These are phyloP conservation scores for Furcifer pardalis DNA, from an alignment of 2,797 vertebrate genomes.

Conservation along the genomic window DNA sequence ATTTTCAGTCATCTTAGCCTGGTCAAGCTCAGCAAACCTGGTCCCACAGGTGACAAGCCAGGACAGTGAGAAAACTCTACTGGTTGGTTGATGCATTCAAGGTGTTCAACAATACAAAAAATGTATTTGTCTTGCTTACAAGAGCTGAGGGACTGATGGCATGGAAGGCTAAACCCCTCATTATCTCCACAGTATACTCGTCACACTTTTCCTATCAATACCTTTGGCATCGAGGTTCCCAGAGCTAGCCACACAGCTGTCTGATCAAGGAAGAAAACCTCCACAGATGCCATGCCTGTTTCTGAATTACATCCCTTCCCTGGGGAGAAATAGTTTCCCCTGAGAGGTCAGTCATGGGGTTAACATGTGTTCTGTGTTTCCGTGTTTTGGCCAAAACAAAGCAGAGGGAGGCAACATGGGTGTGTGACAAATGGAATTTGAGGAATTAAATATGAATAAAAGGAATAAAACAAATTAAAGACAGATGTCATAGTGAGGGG, in stretches of 20 bases:
- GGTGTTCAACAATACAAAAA: slow-evolving; percentile 45
- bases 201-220: slow-evolving; percentile 24
- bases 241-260: slow-evolving; percentile 14
- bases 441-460: slow-evolving; percentile 69
- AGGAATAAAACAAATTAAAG: slow-evolving; percentile 65
- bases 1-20: slow-evolving; percentile 76
- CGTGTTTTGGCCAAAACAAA: slow-evolving; percentile 58
- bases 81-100: slow-evolving; percentile 44
- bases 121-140: slow-evolving; percentile 61
- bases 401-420: slow-evolving; percentile 40
- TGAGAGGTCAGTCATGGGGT: slow-evolving; percentile 68
- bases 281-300: background rate
- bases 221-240: slow-evolving; percentile 40
- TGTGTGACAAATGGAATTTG: slow-evolving; percentile 60
- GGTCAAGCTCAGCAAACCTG: slow-evolving; percentile 62
- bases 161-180: slow-evolving; percentile 59
- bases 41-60: slow-evolving; percentile 69
- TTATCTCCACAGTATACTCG: slow-evolving; percentile 29
- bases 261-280: slow-evolving; percentile 43
- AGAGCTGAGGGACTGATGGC: slow-evolving; percentile 56
- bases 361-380: slow-evolving; percentile 68
- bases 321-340: slow-evolving; percentile 60
- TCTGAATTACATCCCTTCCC: slow-evolving; percentile 56
- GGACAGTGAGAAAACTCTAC: slow-evolving; percentile 50
- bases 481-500: slow-evolving; percentile 30